phyloP scores from a whole-genome alignment of 2,113 vertebrate genomes.

The Sula dactylatra region DNA sequence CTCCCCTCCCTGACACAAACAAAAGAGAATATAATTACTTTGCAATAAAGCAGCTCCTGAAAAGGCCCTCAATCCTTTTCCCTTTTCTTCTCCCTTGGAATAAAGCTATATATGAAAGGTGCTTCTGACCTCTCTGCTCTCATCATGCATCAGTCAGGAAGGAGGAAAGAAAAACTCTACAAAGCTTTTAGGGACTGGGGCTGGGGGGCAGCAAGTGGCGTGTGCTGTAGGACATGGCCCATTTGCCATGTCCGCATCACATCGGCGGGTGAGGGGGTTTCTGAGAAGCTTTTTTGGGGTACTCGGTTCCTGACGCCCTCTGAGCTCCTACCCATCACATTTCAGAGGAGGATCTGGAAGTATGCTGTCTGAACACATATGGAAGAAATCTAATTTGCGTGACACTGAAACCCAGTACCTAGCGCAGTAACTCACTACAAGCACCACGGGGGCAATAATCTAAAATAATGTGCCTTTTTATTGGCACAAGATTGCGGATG shows the following conservation, averaged over 20 bases:
- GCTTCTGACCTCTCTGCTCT: not conserved
- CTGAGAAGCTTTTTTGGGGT: not conserved
- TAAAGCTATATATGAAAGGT: not conserved
- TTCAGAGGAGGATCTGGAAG: not conserved
- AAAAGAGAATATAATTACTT: slow-evolving; percentile 65
- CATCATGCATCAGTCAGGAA: not conserved
- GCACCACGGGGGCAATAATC: not conserved
- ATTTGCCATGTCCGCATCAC: accelerated
- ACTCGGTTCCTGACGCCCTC: not conserved
- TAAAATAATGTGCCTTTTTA: not conserved
- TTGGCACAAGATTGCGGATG: not conserved
- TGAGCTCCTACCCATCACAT: not conserved
- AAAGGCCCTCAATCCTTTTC: not conserved
- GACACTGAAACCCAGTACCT: not conserved
- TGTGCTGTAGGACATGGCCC: accelerated
- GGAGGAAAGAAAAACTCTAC: not conserved
- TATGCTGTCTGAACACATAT: accelerated
- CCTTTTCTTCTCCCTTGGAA: not conserved
- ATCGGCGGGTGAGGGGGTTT: not conserved
- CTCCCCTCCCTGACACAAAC: slow-evolving; percentile 43
- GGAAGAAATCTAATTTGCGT: not conserved
- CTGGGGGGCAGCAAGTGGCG: accelerated
- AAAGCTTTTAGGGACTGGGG: not conserved
- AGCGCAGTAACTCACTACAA: not conserved
- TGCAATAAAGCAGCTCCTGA: slow-evolving; percentile 48